Conservation (phyloP, 2,797 vertebrate species). For the Pteropus rufus region DNA sequence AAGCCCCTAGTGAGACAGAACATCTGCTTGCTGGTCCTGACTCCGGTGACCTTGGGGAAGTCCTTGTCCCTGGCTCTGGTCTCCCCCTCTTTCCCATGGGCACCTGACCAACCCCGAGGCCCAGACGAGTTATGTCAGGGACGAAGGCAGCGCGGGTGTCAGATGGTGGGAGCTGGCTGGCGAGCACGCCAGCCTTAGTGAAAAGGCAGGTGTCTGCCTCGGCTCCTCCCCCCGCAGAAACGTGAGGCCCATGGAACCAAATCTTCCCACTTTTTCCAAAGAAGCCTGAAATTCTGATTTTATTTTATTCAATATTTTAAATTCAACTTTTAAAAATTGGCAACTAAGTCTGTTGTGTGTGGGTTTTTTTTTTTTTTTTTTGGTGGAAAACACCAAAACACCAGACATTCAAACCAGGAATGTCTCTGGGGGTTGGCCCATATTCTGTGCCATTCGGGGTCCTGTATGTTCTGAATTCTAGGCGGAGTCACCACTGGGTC, state of each 20-base stretch:
- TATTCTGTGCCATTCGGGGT: not conserved
- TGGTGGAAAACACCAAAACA: not conserved
- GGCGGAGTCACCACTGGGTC: not conserved
- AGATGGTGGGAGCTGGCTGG: rapidly evolving
- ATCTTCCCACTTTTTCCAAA: not conserved
- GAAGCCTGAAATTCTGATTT: not conserved
- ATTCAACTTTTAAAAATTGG: not conserved
- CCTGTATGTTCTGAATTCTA: not conserved
- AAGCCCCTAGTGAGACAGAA: not conserved
- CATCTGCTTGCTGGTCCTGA: rapidly evolving
- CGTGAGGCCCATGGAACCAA: not conserved
- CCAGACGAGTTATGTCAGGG: not conserved
- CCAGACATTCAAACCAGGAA: not conserved
- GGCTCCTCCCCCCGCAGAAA: not conserved
- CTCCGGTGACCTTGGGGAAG: not conserved
- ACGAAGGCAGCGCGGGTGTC: not conserved
- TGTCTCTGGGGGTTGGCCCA: not conserved
- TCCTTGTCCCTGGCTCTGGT: not conserved
- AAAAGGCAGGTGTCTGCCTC: rapidly evolving
- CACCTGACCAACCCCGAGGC: not conserved
- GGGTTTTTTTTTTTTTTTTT: not conserved
- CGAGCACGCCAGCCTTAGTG: rapidly evolving
- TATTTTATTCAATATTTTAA: not conserved
- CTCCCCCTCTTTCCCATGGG: not conserved
- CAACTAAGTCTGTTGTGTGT: not conserved